Evolutionary conservation across 2,797 vertebrate species (phyloP).

Genomic region (Labroides dimidiatus): DNA sequence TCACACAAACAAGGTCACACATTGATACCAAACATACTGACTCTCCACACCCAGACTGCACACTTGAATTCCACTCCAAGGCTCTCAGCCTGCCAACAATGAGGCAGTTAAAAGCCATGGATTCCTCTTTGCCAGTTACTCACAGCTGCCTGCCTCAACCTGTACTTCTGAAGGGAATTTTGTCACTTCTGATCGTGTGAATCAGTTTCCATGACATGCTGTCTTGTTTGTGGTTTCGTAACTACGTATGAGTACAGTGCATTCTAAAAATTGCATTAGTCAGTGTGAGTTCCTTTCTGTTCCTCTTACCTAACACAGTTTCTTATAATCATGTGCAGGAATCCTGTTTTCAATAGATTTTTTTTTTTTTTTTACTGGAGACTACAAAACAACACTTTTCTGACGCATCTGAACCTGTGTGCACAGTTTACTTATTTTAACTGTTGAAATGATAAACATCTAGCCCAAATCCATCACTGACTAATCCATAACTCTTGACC

Average conservation of each 20-base stretch:
- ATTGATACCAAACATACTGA: not conserved
- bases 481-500: not conserved
- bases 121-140: slow-evolving; percentile 37
- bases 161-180: slow-evolving; percentile 25
- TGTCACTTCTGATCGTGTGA: slow-evolving; percentile 1
- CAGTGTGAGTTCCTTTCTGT: slow-evolving; percentile 25
- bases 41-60: slow-evolving; percentile 41
- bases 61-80: slow-evolving; percentile 11
- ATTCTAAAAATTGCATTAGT: slow-evolving; percentile 1
- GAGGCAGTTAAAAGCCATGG: not conserved
- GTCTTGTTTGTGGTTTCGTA: slow-evolving; percentile 1
- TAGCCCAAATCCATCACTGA: not conserved
- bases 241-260: not conserved
- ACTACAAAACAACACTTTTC: not conserved
- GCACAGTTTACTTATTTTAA: not conserved
- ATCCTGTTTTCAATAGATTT: not conserved
- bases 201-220: slow-evolving; percentile 17
- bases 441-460: no score
- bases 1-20: not conserved
- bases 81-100: slow-evolving; percentile 21
- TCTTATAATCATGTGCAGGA: not conserved
- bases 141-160: slow-evolving; percentile 51
- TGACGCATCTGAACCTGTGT: not conserved
- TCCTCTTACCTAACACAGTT: not conserved
- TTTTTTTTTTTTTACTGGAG: not conserved